phyloP scores from a whole-genome alignment of 2,888 invertebrate species.

The Papilio gigon region DNA sequence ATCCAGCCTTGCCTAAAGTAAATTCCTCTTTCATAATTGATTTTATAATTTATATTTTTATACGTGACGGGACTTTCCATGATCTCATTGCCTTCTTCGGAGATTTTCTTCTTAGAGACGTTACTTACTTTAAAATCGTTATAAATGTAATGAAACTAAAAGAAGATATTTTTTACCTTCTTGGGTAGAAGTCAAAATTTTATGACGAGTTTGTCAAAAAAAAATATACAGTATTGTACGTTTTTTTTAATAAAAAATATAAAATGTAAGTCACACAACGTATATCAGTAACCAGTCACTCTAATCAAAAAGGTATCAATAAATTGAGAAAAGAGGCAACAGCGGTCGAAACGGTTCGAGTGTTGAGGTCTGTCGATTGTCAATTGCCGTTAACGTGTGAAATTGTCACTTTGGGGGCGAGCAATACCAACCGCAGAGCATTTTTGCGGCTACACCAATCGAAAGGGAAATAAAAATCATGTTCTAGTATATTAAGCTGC shows the following conservation, averaged over 20 bases:
- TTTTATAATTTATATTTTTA: conserved; percentile 20
- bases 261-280: too few species aligned
- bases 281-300: not conserved
- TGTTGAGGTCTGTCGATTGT: conserved; percentile 19
- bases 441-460: conserved; percentile 17
- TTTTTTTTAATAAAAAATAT: too few species aligned
- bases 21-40: conserved; percentile 22
- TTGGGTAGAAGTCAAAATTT: too few species aligned
- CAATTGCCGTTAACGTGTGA: conserved; percentile 7
- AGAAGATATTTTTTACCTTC: too few species aligned
- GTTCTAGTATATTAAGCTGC: not conserved
- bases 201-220: too few species aligned
- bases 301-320: conserved; percentile 16
- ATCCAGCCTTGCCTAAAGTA: conserved; percentile 7
- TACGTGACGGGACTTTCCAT: conserved; percentile 1
- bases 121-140: not conserved
- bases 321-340: not conserved
- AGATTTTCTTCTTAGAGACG: not conserved
- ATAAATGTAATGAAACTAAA: too few species aligned
- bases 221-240: too few species aligned
- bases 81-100: not conserved
- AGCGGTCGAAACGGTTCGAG: conserved; percentile 9
- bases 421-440: conserved; percentile 6
- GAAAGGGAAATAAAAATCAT: not conserved
- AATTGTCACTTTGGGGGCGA: conserved; percentile 10